Evolutionary conservation across 2,888 invertebrate genomes (phyloP).

Genomic region (Fragum fragum): DNA sequence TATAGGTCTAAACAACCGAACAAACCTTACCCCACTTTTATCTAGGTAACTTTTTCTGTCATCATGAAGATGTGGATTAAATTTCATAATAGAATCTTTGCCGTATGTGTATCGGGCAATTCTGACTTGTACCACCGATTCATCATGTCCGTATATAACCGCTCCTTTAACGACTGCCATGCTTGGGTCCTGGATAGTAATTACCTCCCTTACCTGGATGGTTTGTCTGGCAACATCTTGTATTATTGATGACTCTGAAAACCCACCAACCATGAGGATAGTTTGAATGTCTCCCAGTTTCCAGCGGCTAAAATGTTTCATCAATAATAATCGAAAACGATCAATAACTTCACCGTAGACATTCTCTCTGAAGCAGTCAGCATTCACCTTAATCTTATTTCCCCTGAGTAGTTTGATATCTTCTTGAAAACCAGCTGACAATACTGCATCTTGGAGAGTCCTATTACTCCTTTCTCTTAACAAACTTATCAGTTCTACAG

Average conservation of each 20-base stretch:
- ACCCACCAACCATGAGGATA: constrained; percentile 4
- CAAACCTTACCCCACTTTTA: background rate
- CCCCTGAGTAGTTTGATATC: background rate
- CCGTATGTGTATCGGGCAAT: constrained; percentile 5
- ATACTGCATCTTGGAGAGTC: background rate
- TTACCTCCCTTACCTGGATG: background rate
- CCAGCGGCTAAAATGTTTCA: background rate
- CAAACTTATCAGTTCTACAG: background rate
- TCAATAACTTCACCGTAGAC: background rate
- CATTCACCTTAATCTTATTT: constrained; percentile 2
- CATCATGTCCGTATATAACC: constrained; percentile 2
- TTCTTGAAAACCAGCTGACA: background rate
- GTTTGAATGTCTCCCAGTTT: background rate
- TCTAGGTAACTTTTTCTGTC: background rate
- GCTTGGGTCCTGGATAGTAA: background rate
- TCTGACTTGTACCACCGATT: background rate
- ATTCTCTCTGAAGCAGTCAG: background rate
- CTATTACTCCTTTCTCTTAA: background rate
- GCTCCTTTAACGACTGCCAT: constrained; percentile 15
- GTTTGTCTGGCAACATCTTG: background rate
- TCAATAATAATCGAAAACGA: background rate
- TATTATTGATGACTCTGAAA: background rate
- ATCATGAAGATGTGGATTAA: background rate
- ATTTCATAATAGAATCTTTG: background rate
- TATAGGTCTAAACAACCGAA: background rate